These are phyloP conservation scores for Mizuhopecten yessoensis DNA, from an alignment of 1,140 invertebrate species.

Conservation along the genomic window DNA sequence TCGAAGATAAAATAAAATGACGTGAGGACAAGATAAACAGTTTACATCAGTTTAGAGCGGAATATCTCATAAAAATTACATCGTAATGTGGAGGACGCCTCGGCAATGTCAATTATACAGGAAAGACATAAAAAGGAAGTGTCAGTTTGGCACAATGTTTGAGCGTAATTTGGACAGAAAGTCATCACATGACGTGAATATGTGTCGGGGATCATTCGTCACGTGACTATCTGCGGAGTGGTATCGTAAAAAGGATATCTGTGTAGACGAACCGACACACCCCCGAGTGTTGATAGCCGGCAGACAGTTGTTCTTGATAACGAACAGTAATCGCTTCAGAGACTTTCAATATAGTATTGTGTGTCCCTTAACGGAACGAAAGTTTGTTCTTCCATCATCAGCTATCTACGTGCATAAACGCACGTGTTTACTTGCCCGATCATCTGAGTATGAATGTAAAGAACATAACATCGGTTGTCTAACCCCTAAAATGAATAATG, in stretches of 20 bases:
- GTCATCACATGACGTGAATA: neutral
- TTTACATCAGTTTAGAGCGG: no score
- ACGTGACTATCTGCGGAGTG: neutral
- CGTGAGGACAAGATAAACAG: no score
- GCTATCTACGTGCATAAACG: no score
- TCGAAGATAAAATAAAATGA: no score
- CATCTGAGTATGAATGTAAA: no score
- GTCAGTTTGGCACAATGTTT: neutral
- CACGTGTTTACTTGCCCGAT: no score
- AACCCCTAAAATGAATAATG: no score
- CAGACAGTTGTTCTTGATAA: constrained; percentile 13
- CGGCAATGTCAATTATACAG: no score
- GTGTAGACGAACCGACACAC: neutral
- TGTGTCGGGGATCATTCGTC: neutral
- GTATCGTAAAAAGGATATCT: neutral
- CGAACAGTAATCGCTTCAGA: neutral
- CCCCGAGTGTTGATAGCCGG: neutral
- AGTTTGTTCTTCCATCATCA: neutral
- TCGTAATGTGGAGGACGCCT: no score
- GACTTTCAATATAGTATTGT: neutral
- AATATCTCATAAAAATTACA: no score
- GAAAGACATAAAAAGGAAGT: no score
- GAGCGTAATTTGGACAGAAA: neutral
- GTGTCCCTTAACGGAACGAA: neutral
- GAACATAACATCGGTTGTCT: no score